Evolutionary conservation across 2,888 invertebrate species (phyloP), one percentile per base, ranked within the genome.

Genomic region (Lasioglossum malachurum): DNA sequence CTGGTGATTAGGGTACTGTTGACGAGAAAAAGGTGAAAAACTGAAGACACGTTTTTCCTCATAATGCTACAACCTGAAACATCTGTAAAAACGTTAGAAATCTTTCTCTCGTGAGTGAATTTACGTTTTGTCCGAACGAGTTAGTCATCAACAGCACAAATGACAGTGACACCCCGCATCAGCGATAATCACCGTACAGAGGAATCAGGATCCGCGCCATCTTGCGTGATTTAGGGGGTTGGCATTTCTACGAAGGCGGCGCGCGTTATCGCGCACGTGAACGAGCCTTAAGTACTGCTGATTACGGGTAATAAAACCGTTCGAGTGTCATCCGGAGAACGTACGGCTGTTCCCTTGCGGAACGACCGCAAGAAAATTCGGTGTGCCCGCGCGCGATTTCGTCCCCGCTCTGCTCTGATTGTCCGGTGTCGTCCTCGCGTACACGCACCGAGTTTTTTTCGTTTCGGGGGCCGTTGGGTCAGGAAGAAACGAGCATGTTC

Each of bases 261-360:
- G 94, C 94, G 92, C 92, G 91, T 93, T 94, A 94, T 93, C 93
- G 92, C 89, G 88, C 89, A 89, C 90, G 83, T 85, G 91, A 88
- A 92, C 90, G 92, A 89, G 90, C 91, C 93, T 93, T 90, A 89
- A 92, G 89, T 87, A 91, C 90, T 88, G 90, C 87, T 93, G 94
- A 94, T 94, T 94, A 93, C 92, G 90, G 93, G 94, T 93, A 94
- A 94, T 94, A 94, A 94, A 94, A 94, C 93, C 92, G 93, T 94
- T 94, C 90, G 93, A 91, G 92, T 94, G 93, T 93, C 93, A 94
- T 93, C 92, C 91, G 79, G 89, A 82, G 93, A 94, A 94, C 92
- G 91, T 92, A 93, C 90, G 92, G 92, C 90, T 76, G 92, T 91
- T 92, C 91, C 92, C 78, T 79, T 60, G 87, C 92, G 91, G 93